Base-by-base conservation (phyloP, 2,888 invertebrate genomes). In the Tholera decimalis region DNA sequence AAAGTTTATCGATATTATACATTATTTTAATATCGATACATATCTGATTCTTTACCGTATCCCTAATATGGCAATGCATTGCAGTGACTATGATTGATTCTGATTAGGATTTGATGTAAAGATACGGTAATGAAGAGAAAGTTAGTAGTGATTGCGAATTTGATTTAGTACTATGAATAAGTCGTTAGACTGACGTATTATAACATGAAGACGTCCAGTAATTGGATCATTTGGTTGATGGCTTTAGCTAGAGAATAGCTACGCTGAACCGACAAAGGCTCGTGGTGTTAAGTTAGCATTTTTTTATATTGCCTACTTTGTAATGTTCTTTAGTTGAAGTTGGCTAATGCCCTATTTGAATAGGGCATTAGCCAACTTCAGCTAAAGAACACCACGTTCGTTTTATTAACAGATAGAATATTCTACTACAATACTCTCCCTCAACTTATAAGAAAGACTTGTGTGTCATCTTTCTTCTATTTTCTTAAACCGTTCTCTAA, bases 81-180 rank as follows among this genome's bases (percentile, higher is more conserved):
- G 64, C 61, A 69, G 62, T 71, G 55, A 13, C 70, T 64, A 62
- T 85, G 87, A 86, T 83, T 83, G 73, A 86, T 87, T 85, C 82
- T 83, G 85, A 85, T 87, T 84, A 83, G 74, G 58, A 74, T 74
- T 71, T 83, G 78, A 83, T 83, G 82, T 82, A 81, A 83, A 82
- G 74, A 79, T 80, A 79, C 75, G 50, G 47, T 73, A 67, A 76
- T 72, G 72, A 72, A 72, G 74, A 69, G 80, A 85, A 83, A 84
- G 77, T 62, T 77, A 78, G 66, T 66, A 65, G 47, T 26, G 49
- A 59, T 66, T 56, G 60, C 56, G 35, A 67, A 64, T 68, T 75
- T 76, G 63, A 79, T 80, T 73, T 66, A 77, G 61, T 68, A 37
- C 37, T 13, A 15, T 72, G 64, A 75, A 77, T 77, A 50, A 64